These are phyloP conservation scores for Tetrax tetrax DNA, from an alignment of 2,113 vertebrate species.

Conservation along the genomic window DNA sequence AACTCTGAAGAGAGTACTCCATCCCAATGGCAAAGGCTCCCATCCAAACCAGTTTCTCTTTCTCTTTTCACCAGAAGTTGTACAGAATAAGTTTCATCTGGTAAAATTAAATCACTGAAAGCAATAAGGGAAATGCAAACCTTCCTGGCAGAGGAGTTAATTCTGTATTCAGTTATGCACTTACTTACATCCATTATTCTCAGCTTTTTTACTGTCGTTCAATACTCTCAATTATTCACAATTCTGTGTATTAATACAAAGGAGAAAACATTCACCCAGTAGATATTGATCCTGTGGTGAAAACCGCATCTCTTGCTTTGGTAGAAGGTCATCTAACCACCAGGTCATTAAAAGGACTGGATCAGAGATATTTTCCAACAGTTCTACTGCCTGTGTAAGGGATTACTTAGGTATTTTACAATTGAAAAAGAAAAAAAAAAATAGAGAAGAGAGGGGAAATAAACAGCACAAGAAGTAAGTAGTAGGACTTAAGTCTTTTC, in stretches of 20 bases:
- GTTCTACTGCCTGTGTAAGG: neutral
- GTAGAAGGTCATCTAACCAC: neutral
- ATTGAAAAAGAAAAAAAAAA: neutral
- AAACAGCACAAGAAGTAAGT: neutral
- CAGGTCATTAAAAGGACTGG: neutral
- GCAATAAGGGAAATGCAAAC: neutral
- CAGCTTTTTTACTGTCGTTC: neutral
- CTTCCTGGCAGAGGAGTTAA: neutral
- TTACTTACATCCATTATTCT: neutral
- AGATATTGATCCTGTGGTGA: neutral
- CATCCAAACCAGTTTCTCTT: neutral
- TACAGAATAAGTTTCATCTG: neutral
- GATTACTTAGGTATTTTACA: neutral
- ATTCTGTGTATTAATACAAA: neutral
- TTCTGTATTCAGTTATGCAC: neutral
- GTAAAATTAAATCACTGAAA: neutral
- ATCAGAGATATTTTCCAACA: neutral
- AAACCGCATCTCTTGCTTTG: neutral
- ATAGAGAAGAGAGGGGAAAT: neutral
- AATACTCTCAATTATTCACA: neutral
- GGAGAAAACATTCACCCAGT: neutral
- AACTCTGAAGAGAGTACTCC: neutral
- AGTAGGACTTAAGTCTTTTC: neutral
- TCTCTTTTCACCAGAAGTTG: neutral
- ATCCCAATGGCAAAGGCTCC: neutral